Conservation (phyloP, 1,140 invertebrate species). For the Laupala kohalensis region DNA sequence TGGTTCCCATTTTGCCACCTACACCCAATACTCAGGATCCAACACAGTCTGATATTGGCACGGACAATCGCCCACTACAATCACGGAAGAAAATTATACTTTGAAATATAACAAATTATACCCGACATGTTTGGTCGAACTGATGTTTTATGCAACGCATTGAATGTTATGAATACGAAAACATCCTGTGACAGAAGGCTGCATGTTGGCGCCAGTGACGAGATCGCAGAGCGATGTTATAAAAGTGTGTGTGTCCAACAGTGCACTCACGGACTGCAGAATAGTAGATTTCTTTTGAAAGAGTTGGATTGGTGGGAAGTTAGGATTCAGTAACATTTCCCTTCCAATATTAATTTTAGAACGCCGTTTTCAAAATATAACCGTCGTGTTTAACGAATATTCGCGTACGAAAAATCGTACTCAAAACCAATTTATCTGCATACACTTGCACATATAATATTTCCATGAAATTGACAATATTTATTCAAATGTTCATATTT, state of each 20-base stretch:
- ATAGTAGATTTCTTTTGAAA: not conserved
- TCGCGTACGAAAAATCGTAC: too few species aligned
- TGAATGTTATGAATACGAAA: not conserved
- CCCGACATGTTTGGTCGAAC: not conserved
- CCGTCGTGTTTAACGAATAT: too few species aligned
- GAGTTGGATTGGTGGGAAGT: not conserved
- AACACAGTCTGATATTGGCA: not conserved
- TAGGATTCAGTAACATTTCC: not conserved
- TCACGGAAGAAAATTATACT: not conserved
- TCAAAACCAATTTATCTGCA: too few species aligned
- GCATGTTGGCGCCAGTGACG: not conserved
- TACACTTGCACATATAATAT: too few species aligned
- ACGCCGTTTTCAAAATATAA: too few species aligned
- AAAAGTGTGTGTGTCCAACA: not conserved
- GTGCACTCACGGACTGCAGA: not conserved
- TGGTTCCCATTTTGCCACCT: not conserved
- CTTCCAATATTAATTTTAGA: too few species aligned
- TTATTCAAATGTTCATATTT: too few species aligned
- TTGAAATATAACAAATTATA: not conserved
- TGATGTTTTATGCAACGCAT: not conserved
- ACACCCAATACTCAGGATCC: not conserved
- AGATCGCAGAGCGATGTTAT: not conserved
- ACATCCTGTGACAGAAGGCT: not conserved
- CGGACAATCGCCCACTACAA: not conserved
- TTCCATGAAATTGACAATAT: too few species aligned